Evolutionary conservation across 2,888 invertebrate genomes (phyloP), one percentile per base, ranked within the genome.

Genomic region (Stenichneumon culpator): DNA sequence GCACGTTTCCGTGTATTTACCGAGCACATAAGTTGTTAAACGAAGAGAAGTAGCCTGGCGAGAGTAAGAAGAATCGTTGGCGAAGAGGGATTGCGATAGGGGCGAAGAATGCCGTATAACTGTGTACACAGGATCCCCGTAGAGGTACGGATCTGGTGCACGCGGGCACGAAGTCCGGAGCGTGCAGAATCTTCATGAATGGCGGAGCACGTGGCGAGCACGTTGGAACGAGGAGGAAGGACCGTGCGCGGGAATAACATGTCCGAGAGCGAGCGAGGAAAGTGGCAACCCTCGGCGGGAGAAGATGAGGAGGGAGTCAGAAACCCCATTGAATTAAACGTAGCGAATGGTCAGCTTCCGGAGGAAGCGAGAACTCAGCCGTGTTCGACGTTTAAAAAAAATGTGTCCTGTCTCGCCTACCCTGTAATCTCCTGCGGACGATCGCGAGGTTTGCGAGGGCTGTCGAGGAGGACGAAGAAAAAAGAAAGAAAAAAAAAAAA

Each of bases 111-210:
- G 28, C n/a, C 16, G 4, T 60, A n/a, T 63, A 63, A 63, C 60
- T 63, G 16, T 28, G 25, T 57, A 25, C 11, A 32, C 25, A 28
- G 47, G 44, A 60, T 63, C 19, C 19, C 47, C 28, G n/a, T 28
- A 60, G 63, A 50, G n/a, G 63, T 74, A 11, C 25, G 28, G 44
- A 63, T 32, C 63, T 67, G 19, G 68, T 78, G 54, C 52, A 69
- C 73, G 57, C 25, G 25, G 57, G 54, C 57, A 36, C 22, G 67
- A 68, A 25, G 22, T 22, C 57, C 22, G 19, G 78, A 83, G 75
- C 82, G 86, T 87, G 87, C 83, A 88, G 83, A 87, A 89, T 86
- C 84, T 84, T 72, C 79, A 80, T 87, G 87, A 89, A 89, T 84
- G 87, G 81, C 28, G 72, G 79, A 87, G 87, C 88, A 86, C 87